Evolutionary conservation across 1,140 invertebrate genomes (phyloP).

Genomic region (Batillaria attramentaria): DNA sequence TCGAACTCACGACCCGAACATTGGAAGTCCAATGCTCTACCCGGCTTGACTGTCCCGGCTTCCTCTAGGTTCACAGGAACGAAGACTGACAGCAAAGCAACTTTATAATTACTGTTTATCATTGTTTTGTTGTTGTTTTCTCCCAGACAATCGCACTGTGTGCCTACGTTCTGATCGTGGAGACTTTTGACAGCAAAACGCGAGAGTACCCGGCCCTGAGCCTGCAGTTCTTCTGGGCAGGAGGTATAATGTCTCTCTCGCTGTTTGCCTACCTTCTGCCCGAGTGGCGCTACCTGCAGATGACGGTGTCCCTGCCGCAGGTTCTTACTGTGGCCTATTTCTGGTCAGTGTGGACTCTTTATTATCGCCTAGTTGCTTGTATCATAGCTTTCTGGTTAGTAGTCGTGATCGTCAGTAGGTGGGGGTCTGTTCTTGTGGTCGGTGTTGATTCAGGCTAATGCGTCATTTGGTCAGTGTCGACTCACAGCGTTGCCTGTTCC

Average conservation of each 20-base stretch:
- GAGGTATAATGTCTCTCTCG: constrained; percentile 70
- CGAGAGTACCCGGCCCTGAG: constrained; percentile 73
- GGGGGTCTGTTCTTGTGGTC: too few relatives aligned
- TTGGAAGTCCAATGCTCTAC: too few relatives aligned
- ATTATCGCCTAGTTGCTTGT: background rate
- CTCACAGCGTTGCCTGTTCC: too few relatives aligned
- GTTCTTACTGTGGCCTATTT: constrained; percentile 70
- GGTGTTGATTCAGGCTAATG: too few relatives aligned
- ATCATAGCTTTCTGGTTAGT: background rate
- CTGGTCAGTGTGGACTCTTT: constrained; percentile 66
- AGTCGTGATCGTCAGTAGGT: too few relatives aligned
- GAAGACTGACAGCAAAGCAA: too few relatives aligned
- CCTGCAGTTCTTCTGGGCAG: constrained; percentile 69
- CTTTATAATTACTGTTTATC: too few relatives aligned
- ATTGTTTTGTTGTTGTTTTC: too few relatives aligned
- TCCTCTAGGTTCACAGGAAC: too few relatives aligned
- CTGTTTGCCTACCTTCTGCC: constrained; percentile 70
- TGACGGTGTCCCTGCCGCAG: constrained; percentile 72
- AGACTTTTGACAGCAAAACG: constrained; percentile 73
- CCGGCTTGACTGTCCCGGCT: too few relatives aligned
- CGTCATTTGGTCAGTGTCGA: too few relatives aligned
- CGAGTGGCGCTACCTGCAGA: constrained; percentile 72
- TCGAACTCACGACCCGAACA: too few relatives aligned
- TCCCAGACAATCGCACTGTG: constrained; percentile 64
- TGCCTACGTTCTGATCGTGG: constrained; percentile 67